Conservation (phyloP, 2,113 vertebrate genomes). For the Hemiprocne comata region DNA sequence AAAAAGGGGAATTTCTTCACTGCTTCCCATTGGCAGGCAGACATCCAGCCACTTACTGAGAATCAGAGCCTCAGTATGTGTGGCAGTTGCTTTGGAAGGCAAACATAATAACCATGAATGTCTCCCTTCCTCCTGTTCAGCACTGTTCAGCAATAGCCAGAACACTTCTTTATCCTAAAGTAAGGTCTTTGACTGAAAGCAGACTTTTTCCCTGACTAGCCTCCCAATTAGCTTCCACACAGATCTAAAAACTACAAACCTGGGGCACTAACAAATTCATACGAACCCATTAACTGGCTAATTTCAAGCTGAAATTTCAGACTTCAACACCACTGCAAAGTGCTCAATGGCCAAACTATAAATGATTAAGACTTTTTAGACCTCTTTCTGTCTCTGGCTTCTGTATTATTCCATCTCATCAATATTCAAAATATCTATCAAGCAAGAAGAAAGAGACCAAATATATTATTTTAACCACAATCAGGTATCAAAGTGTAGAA, state of each 20-base stretch:
- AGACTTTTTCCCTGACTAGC: not conserved
- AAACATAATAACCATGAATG: fast-evolving
- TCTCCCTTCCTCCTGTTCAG: not conserved
- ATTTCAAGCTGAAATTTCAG: not conserved
- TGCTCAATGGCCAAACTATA: not conserved
- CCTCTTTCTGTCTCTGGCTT: not conserved
- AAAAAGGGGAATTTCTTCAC: not conserved
- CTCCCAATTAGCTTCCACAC: not conserved
- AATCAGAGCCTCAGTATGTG: not conserved
- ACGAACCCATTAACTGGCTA: fast-evolving
- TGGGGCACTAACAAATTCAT: not conserved
- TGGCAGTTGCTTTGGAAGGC: not conserved
- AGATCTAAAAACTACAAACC: not conserved
- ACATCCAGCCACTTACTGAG: not conserved
- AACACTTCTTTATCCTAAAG: not conserved
- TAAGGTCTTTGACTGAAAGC: not conserved
- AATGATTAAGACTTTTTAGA: not conserved
- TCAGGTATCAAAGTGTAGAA: not conserved
- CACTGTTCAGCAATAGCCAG: no score
- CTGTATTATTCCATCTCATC: not conserved
- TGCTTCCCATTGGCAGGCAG: not conserved
- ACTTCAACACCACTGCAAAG: not conserved
- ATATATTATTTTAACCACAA: not conserved
- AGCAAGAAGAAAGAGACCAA: not conserved
- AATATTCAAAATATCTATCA: not conserved